Conservation (phyloP, 2,113 vertebrate genomes). For the Rafetus swinhoei region DNA sequence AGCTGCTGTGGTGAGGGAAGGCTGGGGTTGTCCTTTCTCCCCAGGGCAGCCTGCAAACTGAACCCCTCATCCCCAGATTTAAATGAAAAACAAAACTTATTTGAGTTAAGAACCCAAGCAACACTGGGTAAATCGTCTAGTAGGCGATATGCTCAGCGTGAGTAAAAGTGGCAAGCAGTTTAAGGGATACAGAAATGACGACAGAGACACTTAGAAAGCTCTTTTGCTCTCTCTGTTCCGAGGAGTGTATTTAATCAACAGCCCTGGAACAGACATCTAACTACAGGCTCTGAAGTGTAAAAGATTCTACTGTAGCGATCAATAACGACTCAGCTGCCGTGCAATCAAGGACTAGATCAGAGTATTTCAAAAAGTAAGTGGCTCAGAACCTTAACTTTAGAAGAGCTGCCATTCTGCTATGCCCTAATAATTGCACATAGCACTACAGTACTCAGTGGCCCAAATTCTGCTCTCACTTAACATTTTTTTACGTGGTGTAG, state of each 20-base stretch:
- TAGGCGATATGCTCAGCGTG: neutral
- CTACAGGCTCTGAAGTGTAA: neutral
- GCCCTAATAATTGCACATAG: neutral
- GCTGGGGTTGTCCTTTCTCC: too few relatives aligned
- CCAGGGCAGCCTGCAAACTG: too few relatives aligned
- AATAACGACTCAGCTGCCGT: neutral
- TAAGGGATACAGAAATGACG: neutral
- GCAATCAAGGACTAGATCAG: neutral
- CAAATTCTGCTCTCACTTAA: neutral
- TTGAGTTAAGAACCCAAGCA: too few relatives aligned
- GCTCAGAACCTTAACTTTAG: neutral
- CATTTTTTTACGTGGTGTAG: neutral
- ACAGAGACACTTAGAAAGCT: neutral
- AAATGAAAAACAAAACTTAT: too few relatives aligned
- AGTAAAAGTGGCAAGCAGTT: neutral
- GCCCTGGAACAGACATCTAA: neutral
- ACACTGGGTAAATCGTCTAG: too few relatives aligned
- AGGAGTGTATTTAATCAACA: neutral
- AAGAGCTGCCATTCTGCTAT: neutral
- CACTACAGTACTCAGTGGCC: neutral
- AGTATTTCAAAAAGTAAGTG: neutral
- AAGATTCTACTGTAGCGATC: neutral
- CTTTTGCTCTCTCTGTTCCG: constrained; percentile 1
- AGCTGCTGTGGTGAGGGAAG: too few relatives aligned
- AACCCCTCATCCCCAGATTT: too few relatives aligned